Conservation (phyloP, 2,113 vertebrate species). For the Sphyrna mokarran region DNA sequence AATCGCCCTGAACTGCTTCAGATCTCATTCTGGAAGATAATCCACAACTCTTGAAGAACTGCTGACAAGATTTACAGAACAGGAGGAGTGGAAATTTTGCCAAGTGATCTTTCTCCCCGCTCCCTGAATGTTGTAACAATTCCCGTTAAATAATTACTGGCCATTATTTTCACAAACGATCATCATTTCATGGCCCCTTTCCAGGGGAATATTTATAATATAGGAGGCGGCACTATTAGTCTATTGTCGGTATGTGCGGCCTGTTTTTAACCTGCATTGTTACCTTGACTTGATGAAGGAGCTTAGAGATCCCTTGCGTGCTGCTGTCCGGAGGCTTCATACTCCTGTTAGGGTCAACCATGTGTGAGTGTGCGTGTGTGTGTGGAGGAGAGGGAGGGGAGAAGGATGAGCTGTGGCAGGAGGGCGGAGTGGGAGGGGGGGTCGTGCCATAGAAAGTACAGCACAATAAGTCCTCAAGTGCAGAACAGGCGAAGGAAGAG, state of each 20-base stretch:
- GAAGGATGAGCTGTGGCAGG: too few relatives aligned
- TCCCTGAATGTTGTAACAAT: neutral
- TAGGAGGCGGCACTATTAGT: neutral
- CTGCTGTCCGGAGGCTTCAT: too few relatives aligned
- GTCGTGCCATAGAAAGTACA: neutral
- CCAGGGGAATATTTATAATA: neutral
- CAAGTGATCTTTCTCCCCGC: neutral
- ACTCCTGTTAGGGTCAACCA: too few relatives aligned
- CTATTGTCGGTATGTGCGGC: too few relatives aligned
- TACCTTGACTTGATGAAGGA: too few relatives aligned
- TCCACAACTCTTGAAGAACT: neutral
- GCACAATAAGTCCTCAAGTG: neutral
- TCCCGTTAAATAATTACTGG: neutral
- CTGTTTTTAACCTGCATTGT: too few relatives aligned
- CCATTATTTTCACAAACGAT: neutral
- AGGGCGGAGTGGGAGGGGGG: too few relatives aligned
- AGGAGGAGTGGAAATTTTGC: neutral
- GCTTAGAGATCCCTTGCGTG: too few relatives aligned
- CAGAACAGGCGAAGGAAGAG: too few relatives aligned
- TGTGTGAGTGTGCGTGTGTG: neutral
- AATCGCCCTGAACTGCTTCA: neutral
- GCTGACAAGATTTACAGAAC: neutral
- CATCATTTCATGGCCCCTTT: neutral
- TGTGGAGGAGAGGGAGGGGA: too few relatives aligned
- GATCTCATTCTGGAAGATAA: neutral